A percentile compares a stretch with the other conserved stretches of the same genome.
phyloP scores from a whole-genome alignment of 2,113 vertebrate species.

The Mirounga angustirostris region DNA sequence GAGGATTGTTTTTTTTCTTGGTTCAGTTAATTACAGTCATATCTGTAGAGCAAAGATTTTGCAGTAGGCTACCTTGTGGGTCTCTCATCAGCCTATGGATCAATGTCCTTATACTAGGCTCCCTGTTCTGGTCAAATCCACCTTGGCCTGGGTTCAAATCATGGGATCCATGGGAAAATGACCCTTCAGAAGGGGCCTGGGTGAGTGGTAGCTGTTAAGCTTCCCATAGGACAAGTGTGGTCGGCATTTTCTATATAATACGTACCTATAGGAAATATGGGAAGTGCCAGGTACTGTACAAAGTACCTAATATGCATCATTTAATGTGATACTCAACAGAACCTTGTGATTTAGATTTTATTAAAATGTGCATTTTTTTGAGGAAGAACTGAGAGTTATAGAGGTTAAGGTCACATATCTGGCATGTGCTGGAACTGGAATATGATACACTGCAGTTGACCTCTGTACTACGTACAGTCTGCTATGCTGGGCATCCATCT shows the following conservation, averaged over 20 bases:
- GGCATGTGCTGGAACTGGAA: not conserved
- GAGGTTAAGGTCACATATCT: not conserved
- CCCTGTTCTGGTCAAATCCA: not conserved
- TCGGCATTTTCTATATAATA: not conserved
- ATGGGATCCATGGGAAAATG: not conserved
- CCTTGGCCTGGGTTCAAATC: not conserved
- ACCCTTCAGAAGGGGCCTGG: not conserved
- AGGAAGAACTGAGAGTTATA: not conserved
- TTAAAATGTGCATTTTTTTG: not conserved
- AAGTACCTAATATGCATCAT: not conserved
- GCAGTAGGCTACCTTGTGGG: not conserved
- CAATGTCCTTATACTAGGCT: not conserved
- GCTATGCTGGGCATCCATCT: not conserved
- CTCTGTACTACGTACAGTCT: not conserved
- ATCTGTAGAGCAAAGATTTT: not conserved
- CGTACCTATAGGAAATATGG: not conserved
- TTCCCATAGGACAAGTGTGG: not conserved
- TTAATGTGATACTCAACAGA: not conserved
- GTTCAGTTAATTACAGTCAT: not conserved
- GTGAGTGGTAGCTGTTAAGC: not conserved
- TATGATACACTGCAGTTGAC: not conserved
- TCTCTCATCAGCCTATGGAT: not conserved
- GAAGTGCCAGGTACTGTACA: not conserved
- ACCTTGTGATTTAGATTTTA: not conserved
- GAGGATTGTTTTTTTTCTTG: not conserved